A percentile compares a stretch with the other conserved stretches of the same genome.
Conservation (phyloP, 2,797 vertebrate genomes). For the Catamblyrhynchus diadema region DNA sequence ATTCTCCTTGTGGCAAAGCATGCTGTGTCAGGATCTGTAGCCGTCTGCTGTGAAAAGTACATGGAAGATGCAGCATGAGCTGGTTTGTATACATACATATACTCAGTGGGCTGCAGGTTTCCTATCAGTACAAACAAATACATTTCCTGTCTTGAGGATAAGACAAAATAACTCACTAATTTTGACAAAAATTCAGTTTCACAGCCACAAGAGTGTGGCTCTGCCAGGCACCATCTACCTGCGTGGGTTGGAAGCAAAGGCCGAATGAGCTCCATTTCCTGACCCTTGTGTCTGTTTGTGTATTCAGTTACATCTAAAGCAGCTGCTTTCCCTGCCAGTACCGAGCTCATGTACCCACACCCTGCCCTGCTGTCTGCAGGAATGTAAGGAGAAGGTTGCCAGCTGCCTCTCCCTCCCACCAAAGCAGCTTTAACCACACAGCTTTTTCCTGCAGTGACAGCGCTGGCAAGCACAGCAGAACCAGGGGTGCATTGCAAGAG, state of each 20-base stretch:
- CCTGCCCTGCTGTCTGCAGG: background rate
- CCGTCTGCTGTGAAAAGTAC: background rate
- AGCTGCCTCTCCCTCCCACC: background rate
- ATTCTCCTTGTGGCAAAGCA: background rate
- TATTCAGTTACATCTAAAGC: background rate
- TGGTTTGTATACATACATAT: background rate
- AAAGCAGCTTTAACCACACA: background rate
- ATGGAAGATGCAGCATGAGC: background rate
- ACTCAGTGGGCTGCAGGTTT: background rate
- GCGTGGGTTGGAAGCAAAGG: background rate
- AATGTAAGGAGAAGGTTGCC: background rate
- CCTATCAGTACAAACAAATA: background rate
- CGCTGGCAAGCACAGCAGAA: background rate
- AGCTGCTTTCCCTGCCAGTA: background rate
- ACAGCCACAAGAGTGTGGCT: background rate
- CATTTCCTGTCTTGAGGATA: background rate
- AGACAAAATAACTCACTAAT: background rate
- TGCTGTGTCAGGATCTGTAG: background rate
- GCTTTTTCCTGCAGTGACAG: background rate
- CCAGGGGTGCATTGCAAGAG: background rate
- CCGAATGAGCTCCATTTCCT: background rate
- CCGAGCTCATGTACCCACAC: background rate
- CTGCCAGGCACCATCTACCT: background rate
- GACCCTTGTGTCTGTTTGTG: background rate
- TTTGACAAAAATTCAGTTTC: background rate